Base-by-base conservation (phyloP, 2,888 invertebrate species). In the Esperia sulphurella region DNA sequence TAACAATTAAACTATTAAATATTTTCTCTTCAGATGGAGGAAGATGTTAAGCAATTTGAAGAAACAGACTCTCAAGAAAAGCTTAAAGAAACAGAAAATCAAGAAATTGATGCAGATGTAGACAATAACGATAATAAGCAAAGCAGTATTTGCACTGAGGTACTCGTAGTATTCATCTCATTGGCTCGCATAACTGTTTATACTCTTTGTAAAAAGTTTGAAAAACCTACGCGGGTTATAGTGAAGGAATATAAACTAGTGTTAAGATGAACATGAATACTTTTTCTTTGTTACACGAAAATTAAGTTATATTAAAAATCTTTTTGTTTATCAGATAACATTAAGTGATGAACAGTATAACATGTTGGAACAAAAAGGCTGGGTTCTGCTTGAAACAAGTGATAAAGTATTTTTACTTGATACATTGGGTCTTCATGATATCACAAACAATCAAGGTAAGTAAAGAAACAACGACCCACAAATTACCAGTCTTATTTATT, bases 281-380 rank as follows among this genome's bases (percentile, higher is more conserved):
- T 10, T 5, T 31, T 8, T 30, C 30, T 8, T 7, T 30, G 30
- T 30, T 31, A 10, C 10, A 31, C 10, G 10, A 31, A 31, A 31
- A 31, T 7, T 31, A 31, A 31, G n/a, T n/a, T n/a, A 9, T 8
- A 2, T 9, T 31, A 31, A 31, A 35, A 39, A 39, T 43, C 12
- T 35, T 21, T 8, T 31, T 42, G 14, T n/a, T 43, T 63, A 61
- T 38, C 55, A 79, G 88, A 82, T 89, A 57, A 86, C 83, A 29
- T 58, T 89, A 50, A 81, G 67, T 54, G 83, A 88, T 63, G 80
- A 80, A 38, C 87, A 87, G 49, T 88, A 82, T 59, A 74, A 75
- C 50, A 65, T 71, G 52, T 58, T 88, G 35, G 79, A 88, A 58
- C 68, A 79, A 51, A 88, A 82, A 58, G 88, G 88, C n/a, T 87